phyloP scores from a whole-genome alignment of 1,140 invertebrate species.

The Drosophila gunungcola region DNA sequence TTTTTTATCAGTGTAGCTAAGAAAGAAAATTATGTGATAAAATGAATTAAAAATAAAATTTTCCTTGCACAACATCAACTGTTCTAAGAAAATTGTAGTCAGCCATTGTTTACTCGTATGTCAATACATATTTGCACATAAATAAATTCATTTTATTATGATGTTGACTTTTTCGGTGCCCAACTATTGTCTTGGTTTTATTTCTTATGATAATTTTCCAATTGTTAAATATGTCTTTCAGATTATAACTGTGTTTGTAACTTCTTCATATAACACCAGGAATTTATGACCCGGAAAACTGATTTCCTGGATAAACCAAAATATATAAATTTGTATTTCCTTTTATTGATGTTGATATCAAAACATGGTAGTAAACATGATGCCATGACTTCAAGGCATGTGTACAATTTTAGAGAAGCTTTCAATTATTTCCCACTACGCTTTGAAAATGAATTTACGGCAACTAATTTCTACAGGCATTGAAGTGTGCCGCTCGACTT shows the following conservation, averaged over 20 bases:
- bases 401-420: too few relatives aligned
- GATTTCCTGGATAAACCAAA: not conserved
- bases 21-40: too few relatives aligned
- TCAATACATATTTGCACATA: not conserved
- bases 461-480: slow-evolving; percentile 26
- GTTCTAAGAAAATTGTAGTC: not conserved
- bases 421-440: slow-evolving; percentile 4
- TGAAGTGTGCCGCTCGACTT: slow-evolving; percentile 33
- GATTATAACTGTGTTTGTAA: too few relatives aligned
- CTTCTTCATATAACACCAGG: not conserved
- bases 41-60: not conserved
- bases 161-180: not conserved
- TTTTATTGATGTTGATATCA: too few relatives aligned
- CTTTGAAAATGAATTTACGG: slow-evolving; percentile 16
- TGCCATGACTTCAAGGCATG: too few relatives aligned
- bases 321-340: too few relatives aligned
- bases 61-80: not conserved
- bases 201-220: not conserved
- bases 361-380: too few relatives aligned
- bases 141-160: slow-evolving; percentile 1
- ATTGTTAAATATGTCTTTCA: too few relatives aligned
- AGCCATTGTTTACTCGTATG: not conserved
- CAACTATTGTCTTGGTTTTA: not conserved
- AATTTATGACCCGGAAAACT: slow-evolving; percentile 3
- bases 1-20: too few relatives aligned